These are phyloP conservation scores for Cephus runcator DNA, from an alignment of 2,888 invertebrate genomes.

Conservation along the genomic window DNA sequence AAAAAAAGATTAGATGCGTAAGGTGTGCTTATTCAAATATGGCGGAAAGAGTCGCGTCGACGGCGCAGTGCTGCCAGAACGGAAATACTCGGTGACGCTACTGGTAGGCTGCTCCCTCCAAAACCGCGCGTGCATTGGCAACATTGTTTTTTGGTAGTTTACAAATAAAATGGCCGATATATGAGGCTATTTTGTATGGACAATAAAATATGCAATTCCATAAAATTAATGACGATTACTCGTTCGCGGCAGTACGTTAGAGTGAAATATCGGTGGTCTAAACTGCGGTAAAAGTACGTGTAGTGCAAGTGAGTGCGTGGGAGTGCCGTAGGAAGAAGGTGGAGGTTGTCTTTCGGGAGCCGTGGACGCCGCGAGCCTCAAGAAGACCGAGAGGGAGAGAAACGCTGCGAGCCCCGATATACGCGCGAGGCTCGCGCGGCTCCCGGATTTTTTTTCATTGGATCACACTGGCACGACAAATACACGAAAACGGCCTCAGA, in stretches of 20 bases:
- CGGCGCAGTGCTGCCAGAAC: conserved; percentile 54
- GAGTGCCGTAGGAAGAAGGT: conserved; percentile 50
- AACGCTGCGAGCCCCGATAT: conserved; percentile 43
- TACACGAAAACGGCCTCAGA: conserved; percentile 34
- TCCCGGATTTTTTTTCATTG: conserved; percentile 41
- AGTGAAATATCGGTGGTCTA: conserved; percentile 29
- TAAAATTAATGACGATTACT: conserved; percentile 54
- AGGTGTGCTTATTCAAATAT: conserved; percentile 38
- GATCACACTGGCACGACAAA: conserved; percentile 49
- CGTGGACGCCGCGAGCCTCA: conserved; percentile 52
- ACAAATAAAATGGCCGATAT: conserved; percentile 66
- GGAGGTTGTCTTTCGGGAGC: conserved; percentile 52
- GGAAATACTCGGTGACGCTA: conserved; percentile 34
- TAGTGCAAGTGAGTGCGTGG: conserved; percentile 40
- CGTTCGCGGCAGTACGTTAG: conserved; percentile 42
- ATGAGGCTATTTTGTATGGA: conserved; percentile 63
- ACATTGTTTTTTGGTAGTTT: conserved; percentile 63
- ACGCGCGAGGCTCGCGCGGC: conserved; percentile 29
- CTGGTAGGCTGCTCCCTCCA: conserved; percentile 52
- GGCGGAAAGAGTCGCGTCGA: conserved; percentile 44
- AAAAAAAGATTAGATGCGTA: conserved; percentile 4
- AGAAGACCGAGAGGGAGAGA: conserved; percentile 30
- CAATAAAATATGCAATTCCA: conserved; percentile 53
- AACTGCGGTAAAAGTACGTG: conserved; percentile 32
- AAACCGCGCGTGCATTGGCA: conserved; percentile 59